phyloP scores from a whole-genome alignment of 2,888 invertebrate species.

The Bedellia somnulentella region DNA sequence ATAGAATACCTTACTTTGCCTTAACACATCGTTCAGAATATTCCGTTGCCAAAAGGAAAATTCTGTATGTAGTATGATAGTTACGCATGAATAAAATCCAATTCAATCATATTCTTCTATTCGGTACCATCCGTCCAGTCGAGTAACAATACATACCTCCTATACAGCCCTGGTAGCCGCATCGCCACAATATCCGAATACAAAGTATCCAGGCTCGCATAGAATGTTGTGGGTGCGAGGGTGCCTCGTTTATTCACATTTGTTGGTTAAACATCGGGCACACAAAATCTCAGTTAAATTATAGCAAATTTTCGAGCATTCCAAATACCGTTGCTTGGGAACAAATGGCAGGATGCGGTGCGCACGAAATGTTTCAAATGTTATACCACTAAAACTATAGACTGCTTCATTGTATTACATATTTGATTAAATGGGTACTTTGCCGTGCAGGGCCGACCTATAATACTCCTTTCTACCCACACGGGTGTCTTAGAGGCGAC shows the following conservation, averaged over 20 bases:
- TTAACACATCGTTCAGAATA: no score
- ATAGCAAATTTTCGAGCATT: constrained; percentile 1
- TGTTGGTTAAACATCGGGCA: no score
- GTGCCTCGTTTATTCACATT: no score
- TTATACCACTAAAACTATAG: neutral
- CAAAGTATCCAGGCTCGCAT: neutral
- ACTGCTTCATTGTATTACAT: neutral
- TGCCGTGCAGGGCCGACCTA: neutral
- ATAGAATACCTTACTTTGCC: no score
- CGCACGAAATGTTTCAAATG: neutral
- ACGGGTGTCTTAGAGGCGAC: no score
- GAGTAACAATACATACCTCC: neutral
- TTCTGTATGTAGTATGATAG: no score
- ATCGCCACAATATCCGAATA: neutral
- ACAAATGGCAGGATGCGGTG: neutral
- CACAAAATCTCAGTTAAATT: constrained; percentile 1
- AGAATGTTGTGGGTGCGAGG: no score
- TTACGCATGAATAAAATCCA: no score
- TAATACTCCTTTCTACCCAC: neutral
- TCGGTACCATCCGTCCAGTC: neutral
- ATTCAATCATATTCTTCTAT: neutral
- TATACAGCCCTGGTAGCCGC: neutral
- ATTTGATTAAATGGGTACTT: neutral
- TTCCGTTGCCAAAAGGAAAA: no score
- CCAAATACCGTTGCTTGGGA: neutral